Conservation (phyloP, 1,140 invertebrate species). For the Hylaeus volcanicus region DNA sequence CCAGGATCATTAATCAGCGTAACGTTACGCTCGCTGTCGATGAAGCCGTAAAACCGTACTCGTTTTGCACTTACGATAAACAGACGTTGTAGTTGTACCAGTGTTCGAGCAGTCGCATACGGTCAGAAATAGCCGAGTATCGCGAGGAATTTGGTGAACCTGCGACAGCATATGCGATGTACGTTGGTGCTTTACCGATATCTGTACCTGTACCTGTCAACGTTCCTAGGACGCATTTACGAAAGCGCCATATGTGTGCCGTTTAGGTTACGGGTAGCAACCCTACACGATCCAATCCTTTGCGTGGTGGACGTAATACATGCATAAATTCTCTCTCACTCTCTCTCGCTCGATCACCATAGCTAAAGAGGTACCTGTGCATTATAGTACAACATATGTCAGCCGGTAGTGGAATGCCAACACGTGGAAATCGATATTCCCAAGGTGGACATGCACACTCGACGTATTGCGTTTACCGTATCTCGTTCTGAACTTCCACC, state of each 20-base stretch:
- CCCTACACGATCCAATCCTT: conserved; percentile 40
- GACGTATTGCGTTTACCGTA: neutral
- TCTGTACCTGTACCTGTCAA: conserved; percentile 46
- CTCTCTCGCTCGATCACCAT: conserved; percentile 48
- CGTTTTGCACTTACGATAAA: conserved; percentile 39
- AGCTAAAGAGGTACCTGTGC: conserved; percentile 61
- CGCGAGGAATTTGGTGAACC: conserved; percentile 50
- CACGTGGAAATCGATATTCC: conserved; percentile 67
- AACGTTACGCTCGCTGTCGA: conserved; percentile 30
- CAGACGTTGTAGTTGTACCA: conserved; percentile 15
- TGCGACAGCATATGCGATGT: conserved; percentile 57
- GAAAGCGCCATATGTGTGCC: conserved; percentile 47
- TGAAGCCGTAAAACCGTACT: conserved; percentile 44
- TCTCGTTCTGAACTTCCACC: neutral
- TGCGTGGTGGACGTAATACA: conserved; percentile 23
- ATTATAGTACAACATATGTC: conserved; percentile 59
- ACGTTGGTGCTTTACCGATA: conserved; percentile 56
- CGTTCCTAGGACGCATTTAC: conserved; percentile 26
- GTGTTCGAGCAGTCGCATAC: neutral
- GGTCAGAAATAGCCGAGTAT: conserved; percentile 25
- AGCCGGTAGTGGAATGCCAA: conserved; percentile 61
- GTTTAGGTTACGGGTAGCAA: conserved; percentile 52
- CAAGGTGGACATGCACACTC: conserved; percentile 24
- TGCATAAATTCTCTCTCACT: conserved; percentile 52
- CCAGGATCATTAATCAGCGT: conserved; percentile 60